These are phyloP conservation scores for Dasyurus viverrinus DNA, from an alignment of 2,113 vertebrate species.

Conservation along the genomic window DNA sequence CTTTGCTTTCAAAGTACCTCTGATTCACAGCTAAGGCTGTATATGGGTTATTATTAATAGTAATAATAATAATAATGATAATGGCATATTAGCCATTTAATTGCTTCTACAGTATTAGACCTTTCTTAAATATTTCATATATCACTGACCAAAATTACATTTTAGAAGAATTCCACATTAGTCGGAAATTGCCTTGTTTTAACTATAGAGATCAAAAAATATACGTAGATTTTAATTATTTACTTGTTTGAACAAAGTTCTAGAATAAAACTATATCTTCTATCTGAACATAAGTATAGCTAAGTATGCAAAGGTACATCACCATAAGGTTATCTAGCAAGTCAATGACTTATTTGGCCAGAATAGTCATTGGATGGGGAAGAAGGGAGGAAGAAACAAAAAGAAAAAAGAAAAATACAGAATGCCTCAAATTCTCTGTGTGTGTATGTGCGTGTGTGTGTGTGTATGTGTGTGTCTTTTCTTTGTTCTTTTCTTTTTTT, in stretches of 20 bases:
- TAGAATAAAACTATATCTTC: too few relatives aligned
- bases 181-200: too few relatives aligned
- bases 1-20: background rate
- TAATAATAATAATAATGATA: background rate
- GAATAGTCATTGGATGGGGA: background rate
- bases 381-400: background rate
- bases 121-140: background rate
- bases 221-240: too few relatives aligned
- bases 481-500: background rate
- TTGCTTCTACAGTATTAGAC: background rate
- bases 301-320: too few relatives aligned
- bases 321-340: too few relatives aligned
- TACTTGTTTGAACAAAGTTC: too few relatives aligned
- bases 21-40: background rate
- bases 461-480: too few relatives aligned
- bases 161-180: background rate
- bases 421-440: background rate
- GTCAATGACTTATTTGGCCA: too few relatives aligned
- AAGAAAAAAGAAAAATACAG: background rate
- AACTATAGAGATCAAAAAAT: too few relatives aligned
- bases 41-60: background rate
- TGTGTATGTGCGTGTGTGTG: too few relatives aligned
- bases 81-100: background rate
- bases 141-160: background rate
- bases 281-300: too few relatives aligned